Conservation (phyloP, 2,797 vertebrate species). For the Sebastes diaconus region DNA sequence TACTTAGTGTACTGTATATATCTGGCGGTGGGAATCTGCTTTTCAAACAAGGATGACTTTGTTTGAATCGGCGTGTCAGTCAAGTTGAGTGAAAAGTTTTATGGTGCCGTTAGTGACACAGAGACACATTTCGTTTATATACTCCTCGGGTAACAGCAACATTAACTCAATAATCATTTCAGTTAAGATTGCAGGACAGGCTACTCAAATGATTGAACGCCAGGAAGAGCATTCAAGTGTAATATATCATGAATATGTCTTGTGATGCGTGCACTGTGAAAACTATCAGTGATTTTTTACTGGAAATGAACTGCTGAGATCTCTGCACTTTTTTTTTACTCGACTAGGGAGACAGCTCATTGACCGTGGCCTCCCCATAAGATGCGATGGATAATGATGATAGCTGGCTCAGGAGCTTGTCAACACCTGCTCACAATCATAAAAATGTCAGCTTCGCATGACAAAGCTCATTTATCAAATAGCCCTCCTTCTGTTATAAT, state of each 20-base stretch:
- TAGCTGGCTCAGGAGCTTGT: conserved; percentile 74
- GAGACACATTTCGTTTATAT: conserved; percentile 38
- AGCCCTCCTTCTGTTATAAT: conserved; percentile 37
- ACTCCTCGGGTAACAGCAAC: conserved; percentile 29
- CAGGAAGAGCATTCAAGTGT: conserved; percentile 34
- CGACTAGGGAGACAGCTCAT: conserved; percentile 46
- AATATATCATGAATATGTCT: conserved; percentile 63
- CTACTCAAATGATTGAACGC: conserved; percentile 46
- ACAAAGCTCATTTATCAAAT: conserved; percentile 75
- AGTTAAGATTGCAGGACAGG: conserved; percentile 34
- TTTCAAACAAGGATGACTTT: conserved; percentile 51
- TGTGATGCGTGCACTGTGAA: conserved; percentile 54
- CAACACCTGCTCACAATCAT: conserved; percentile 76
- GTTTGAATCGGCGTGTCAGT: conserved; percentile 41
- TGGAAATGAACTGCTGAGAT: conserved; percentile 49
- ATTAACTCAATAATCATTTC: conserved; percentile 62
- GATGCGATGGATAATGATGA: conserved; percentile 72
- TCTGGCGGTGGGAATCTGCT: conserved; percentile 50
- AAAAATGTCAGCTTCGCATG: conserved; percentile 76
- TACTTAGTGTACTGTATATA: conserved; percentile 33
- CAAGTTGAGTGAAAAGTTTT: conserved; percentile 39
- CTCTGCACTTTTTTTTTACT: conserved; percentile 32
- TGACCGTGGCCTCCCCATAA: conserved; percentile 55
- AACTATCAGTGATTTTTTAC: conserved; percentile 52
- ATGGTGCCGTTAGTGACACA: conserved; percentile 11